A percentile compares a stretch with the other conserved stretches of the same genome.
These are phyloP conservation scores for Meriones unguiculatus DNA, from an alignment of 2,113 vertebrate genomes.

Conservation along the genomic window DNA sequence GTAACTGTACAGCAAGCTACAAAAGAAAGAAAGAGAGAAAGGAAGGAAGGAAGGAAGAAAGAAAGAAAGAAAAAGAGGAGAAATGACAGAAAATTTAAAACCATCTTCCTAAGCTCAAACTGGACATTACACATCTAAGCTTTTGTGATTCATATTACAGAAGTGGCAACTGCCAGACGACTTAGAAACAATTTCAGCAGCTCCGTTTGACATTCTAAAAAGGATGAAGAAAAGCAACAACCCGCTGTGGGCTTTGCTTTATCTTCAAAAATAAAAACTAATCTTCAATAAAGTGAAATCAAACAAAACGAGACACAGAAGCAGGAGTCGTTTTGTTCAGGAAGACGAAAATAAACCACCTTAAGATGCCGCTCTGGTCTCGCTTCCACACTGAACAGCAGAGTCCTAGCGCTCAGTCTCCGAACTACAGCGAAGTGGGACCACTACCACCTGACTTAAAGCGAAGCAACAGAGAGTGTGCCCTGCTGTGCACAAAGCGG, in stretches of 20 bases:
- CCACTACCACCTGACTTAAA: constrained; percentile 26
- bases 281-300: constrained; percentile 41
- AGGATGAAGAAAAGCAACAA: background rate
- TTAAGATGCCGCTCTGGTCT: background rate
- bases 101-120: constrained; percentile 15
- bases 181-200: constrained; percentile 32
- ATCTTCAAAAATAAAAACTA: constrained; percentile 45
- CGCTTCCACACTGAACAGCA: background rate
- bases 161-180: constrained; percentile 11
- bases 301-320: background rate
- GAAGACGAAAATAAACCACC: background rate
- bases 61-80: too few relatives aligned
- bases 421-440: background rate
- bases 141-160: constrained; percentile 17
- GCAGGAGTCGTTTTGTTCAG: background rate
- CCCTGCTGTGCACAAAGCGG: background rate
- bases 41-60: too few relatives aligned
- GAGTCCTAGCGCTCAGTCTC: background rate
- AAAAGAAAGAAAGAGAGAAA: too few relatives aligned
- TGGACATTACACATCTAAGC: constrained; percentile 29
- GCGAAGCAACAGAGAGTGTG: background rate
- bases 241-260: background rate
- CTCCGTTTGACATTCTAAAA: constrained; percentile 37
- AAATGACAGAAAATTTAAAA: constrained; percentile 72
- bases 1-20: constrained; percentile 55